phyloP scores from a whole-genome alignment of 2,797 vertebrate genomes.

The Malacoctenus gilli region DNA sequence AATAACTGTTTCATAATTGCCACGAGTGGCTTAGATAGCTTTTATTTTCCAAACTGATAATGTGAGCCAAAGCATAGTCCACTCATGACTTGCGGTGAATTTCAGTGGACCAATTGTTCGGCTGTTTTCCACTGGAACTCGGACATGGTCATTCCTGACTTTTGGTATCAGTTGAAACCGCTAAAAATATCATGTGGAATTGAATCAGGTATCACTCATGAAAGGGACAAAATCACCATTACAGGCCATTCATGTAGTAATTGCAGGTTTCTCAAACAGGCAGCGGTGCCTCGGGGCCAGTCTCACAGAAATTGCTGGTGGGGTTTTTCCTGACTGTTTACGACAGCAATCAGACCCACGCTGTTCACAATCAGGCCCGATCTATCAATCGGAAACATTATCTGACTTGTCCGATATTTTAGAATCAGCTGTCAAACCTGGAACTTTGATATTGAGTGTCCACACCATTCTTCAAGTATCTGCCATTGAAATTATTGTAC shows the following conservation, averaged over 20 bases:
- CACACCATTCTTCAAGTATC: too few relatives aligned
- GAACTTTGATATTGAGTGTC: too few relatives aligned
- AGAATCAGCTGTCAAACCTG: too few relatives aligned
- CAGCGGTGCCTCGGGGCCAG: conserved; percentile 14
- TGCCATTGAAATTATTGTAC: too few relatives aligned
- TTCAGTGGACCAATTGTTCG: too few relatives aligned
- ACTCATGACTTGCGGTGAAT: too few relatives aligned
- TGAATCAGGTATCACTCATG: conserved; percentile 29
- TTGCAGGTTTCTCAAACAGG: conserved; percentile 20
- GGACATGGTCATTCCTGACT: conserved; percentile 41
- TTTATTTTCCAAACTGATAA: too few relatives aligned
- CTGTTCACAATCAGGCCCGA: conserved; percentile 69
- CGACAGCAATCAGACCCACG: conserved; percentile 67
- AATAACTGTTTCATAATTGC: too few relatives aligned
- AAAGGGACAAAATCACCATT: conserved; percentile 54
- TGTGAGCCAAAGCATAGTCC: too few relatives aligned
- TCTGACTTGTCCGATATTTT: conserved; percentile 45
- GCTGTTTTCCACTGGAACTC: neutral
- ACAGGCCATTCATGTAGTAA: conserved; percentile 54
- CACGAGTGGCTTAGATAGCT: too few relatives aligned
- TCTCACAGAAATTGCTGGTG: conserved; percentile 37
- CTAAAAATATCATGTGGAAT: conserved; percentile 57
- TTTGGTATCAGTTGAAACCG: conserved; percentile 30
- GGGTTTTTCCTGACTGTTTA: conserved; percentile 57
- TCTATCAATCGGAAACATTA: conserved; percentile 62